These are phyloP conservation scores for Megastigmus dorsalis DNA, from an alignment of 2,888 invertebrate species.

Conservation along the genomic window DNA sequence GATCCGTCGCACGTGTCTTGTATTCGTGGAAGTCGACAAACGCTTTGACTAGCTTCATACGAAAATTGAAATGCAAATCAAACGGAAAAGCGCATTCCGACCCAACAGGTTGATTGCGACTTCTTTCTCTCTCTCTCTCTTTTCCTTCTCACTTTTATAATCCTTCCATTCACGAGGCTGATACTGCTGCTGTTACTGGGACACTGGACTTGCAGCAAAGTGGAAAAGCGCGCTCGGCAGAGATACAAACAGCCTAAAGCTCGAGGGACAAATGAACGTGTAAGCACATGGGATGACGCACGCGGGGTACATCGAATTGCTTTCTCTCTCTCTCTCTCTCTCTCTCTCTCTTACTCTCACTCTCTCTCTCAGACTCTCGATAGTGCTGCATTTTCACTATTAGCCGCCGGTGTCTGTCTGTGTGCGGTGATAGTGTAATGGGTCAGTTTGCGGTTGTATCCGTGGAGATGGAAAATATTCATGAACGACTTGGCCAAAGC, in stretches of 20 bases:
- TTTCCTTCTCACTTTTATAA: neutral
- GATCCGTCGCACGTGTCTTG: too few relatives aligned
- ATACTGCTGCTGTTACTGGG: neutral
- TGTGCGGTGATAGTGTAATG: neutral
- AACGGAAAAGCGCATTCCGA: neutral
- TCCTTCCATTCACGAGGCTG: slow-evolving; percentile 9
- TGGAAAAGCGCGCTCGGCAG: neutral
- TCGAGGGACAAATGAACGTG: neutral
- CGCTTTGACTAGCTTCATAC: neutral
- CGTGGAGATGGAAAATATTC: slow-evolving; percentile 22
- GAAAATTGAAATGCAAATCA: slow-evolving; percentile 42
- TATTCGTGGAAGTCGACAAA: neutral
- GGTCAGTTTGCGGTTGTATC: neutral
- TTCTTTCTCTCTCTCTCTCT: neutral
- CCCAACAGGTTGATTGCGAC: slow-evolving; percentile 23
- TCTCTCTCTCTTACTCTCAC: neutral
- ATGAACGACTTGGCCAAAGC: slow-evolving; percentile 14
- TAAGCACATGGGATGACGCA: neutral
- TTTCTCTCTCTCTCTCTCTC: neutral
- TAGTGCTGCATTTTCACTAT: neutral
- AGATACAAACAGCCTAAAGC: neutral
- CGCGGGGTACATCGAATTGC: slow-evolving; percentile 2
- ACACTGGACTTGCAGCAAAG: neutral
- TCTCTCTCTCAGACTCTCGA: neutral
- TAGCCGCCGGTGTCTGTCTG: neutral